phyloP scores from a whole-genome alignment of 1,140 invertebrate genomes.

The Oedothorax gibbosus region DNA sequence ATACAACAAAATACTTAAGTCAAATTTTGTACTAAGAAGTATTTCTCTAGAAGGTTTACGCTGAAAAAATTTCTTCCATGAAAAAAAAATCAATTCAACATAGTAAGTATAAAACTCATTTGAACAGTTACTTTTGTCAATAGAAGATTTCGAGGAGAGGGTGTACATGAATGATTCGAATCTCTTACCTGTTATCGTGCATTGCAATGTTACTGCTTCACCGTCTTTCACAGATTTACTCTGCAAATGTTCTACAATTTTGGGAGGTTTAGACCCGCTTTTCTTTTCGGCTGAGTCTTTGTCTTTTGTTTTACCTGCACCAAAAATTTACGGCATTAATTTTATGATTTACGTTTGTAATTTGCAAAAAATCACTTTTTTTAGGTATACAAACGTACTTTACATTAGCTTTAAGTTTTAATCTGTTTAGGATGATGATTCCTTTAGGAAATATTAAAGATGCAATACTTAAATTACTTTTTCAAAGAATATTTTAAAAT shows the following conservation, averaged over 20 bases:
- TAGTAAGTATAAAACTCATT: no score
- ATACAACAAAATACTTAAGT: no score
- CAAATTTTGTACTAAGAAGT: no score
- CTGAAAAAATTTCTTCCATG: no score
- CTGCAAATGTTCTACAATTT: conserved; percentile 63
- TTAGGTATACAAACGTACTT: no score
- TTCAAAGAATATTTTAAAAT: background rate
- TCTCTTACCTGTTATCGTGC: conserved; percentile 61
- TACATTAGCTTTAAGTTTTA: no score
- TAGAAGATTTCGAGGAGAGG: no score
- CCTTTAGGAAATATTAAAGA: no score
- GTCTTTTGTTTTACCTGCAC: conserved; percentile 31
- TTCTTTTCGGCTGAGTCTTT: conserved; percentile 24
- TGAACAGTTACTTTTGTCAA: no score
- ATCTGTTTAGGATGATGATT: no score
- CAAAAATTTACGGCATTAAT: background rate
- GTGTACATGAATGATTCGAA: background rate
- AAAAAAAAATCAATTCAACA: no score
- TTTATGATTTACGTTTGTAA: background rate
- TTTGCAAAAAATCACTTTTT: background rate
- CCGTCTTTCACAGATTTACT: conserved; percentile 63
- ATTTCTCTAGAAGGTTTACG: no score
- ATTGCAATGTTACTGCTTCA: conserved; percentile 62
- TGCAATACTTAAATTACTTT: background rate
- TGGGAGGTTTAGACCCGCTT: conserved; percentile 44